Evolutionary conservation across 2,797 vertebrate species (phyloP), one percentile per base, ranked within the genome.

Genomic region (Poeciliopsis turneri): DNA sequence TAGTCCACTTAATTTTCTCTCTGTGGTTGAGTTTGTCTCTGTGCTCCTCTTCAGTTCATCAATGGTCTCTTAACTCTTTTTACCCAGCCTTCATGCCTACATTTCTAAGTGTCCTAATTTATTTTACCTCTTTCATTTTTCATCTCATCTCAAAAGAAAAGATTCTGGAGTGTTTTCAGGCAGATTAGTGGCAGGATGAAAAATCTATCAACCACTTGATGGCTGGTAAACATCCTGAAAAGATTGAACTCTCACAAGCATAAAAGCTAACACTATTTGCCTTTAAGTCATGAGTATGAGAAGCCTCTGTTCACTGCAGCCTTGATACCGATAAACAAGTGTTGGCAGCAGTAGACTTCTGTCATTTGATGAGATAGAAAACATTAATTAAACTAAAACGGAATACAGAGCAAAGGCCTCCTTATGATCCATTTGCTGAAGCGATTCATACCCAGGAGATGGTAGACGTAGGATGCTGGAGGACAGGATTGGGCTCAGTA

Each of bases 401-500:
- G 66, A 41, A 75, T 30, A 83, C 68, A 66, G 51, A 36, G 55
- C 74, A 33, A 55, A 68, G 55, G 2, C 1, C 30, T 36, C 45
- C 57, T 74, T 64, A 41, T 49, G 30, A 36, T 70, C 49, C 16
- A 23, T 51, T 36, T 36, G 16, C 12, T 33, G 18, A 9, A 39
- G 72, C 47, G 33, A 20, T n/a, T 53, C 95, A 95, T 90, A 99
- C 98, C 98, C 98, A 99, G 80, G 96, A 96, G 53, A 98, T 87
- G 11, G 94, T 88, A 45, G 92, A 79, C 0, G 88, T 87, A 1
- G 90, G 89, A 25, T 87, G 86, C 25, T 59, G 92, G 75, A 97
- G 92, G 77, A 95, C 61, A 64, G 97, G 95, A 82, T 92, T 94
- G 2, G 95, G 93, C 74, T 98, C 95, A 36, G 92, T 90, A 89